phyloP scores from a whole-genome alignment of 2,113 vertebrate species.

The Xiphias gladius region DNA sequence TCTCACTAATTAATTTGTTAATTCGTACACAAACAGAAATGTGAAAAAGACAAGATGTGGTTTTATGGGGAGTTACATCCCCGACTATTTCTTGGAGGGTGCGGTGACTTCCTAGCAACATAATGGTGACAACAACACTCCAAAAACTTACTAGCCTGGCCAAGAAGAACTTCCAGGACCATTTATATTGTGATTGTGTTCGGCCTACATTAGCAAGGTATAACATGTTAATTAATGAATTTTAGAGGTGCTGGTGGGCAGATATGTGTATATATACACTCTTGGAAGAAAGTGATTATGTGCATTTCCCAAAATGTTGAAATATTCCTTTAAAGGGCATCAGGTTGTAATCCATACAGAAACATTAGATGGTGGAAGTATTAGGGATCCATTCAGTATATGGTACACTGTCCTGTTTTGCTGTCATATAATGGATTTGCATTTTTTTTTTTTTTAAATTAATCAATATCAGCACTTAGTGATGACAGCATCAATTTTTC shows the following conservation, averaged over 20 bases:
- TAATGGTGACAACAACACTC: too few species aligned
- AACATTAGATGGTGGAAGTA: not conserved
- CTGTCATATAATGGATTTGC: constrained; percentile 38
- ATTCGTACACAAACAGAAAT: too few species aligned
- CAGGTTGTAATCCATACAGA: not conserved
- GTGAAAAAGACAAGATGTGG: not conserved
- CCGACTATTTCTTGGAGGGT: not conserved
- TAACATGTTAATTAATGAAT: too few species aligned
- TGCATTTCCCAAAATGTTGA: too few species aligned
- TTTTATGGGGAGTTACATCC: not conserved
- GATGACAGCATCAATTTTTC: constrained; percentile 25
- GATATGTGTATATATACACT: too few species aligned
- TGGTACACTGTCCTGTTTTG: constrained; percentile 4
- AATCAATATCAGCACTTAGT: constrained; percentile 55
- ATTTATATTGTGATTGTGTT: not conserved
- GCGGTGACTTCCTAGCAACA: not conserved
- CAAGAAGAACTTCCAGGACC: not conserved
- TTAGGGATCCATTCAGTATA: not conserved
- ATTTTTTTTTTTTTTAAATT: not conserved
- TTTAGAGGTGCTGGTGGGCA: too few species aligned
- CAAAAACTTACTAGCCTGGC: too few species aligned
- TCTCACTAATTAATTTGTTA: too few species aligned
- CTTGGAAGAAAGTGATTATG: too few species aligned
- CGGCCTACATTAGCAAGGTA: too few species aligned
- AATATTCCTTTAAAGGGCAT: not conserved